Evolutionary conservation across 2,888 invertebrate species (phyloP).

Genomic region (Notodonta dromedarius): DNA sequence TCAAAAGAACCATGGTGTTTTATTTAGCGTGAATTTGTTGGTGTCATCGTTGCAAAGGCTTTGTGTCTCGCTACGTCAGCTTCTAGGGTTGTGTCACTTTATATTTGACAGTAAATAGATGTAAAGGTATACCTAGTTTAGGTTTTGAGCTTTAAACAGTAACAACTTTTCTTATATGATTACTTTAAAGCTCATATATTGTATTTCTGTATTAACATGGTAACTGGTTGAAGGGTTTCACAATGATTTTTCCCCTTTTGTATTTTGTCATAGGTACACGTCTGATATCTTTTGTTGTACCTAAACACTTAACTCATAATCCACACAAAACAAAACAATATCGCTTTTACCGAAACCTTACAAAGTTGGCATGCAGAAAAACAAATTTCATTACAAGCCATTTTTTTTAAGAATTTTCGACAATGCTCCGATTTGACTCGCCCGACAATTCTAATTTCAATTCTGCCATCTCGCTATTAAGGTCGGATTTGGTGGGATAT

Average conservation of each 20-base stretch:
- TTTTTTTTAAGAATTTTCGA: slow-evolving; percentile 47
- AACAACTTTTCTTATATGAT: too few relatives aligned
- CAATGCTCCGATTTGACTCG: slow-evolving; percentile 42
- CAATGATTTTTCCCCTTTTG: too few relatives aligned
- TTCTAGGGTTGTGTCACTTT: slow-evolving; percentile 33
- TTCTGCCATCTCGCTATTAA: slow-evolving; percentile 38
- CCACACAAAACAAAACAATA: slow-evolving; percentile 22
- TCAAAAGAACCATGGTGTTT: slow-evolving; percentile 29
- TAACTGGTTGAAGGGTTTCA: too few relatives aligned
- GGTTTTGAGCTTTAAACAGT: too few relatives aligned
- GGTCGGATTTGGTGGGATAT: slow-evolving; percentile 39
- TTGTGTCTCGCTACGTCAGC: slow-evolving; percentile 44
- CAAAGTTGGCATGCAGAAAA: slow-evolving; percentile 46
- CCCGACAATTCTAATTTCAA: slow-evolving; percentile 29
- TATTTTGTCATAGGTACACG: not conserved
- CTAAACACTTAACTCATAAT: slow-evolving; percentile 15
- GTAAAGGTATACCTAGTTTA: not conserved
- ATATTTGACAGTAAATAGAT: slow-evolving; percentile 28
- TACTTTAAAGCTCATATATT: too few relatives aligned
- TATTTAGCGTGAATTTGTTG: slow-evolving; percentile 55
- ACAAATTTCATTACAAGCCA: slow-evolving; percentile 56
- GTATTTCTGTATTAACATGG: too few relatives aligned
- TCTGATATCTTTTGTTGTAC: not conserved
- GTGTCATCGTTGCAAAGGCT: slow-evolving; percentile 50
- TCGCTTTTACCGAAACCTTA: slow-evolving; percentile 23